Conservation (phyloP, 2,797 vertebrate species). For the Thamnophis elegans region DNA sequence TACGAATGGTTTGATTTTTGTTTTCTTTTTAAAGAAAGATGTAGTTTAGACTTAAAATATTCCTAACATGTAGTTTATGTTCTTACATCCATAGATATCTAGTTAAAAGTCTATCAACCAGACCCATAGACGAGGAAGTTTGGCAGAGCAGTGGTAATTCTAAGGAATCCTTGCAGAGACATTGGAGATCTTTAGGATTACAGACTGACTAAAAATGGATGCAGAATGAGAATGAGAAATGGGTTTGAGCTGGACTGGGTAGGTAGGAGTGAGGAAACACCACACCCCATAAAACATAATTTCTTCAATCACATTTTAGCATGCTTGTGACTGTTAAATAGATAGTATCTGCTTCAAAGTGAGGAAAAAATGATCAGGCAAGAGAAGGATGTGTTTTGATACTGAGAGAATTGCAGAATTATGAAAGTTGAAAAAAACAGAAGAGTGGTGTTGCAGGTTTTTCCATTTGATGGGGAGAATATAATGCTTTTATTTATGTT, state of each 20-base stretch:
- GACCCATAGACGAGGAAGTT: no score
- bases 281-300: background rate
- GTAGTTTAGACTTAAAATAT: constrained; percentile 27
- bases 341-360: background rate
- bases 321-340: background rate
- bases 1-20: constrained; percentile 24
- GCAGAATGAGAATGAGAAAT: background rate
- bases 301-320: background rate
- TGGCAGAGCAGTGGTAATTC: no score
- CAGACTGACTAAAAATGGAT: background rate
- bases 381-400: background rate
- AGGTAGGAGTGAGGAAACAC: background rate
- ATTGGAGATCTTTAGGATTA: background rate
- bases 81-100: background rate
- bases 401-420: background rate
- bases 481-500: background rate
- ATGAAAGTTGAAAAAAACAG: background rate
- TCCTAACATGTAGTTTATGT: background rate
- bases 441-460: background rate
- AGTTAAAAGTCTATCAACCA: background rate
- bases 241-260: background rate
- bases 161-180: background rate
- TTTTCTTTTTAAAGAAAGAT: constrained; percentile 35
- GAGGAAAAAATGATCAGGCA: background rate
- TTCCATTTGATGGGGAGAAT: background rate